Evolutionary conservation across 2,888 invertebrate species (phyloP), one percentile per base, ranked within the genome.

Genomic region (Ligdia adustata): DNA sequence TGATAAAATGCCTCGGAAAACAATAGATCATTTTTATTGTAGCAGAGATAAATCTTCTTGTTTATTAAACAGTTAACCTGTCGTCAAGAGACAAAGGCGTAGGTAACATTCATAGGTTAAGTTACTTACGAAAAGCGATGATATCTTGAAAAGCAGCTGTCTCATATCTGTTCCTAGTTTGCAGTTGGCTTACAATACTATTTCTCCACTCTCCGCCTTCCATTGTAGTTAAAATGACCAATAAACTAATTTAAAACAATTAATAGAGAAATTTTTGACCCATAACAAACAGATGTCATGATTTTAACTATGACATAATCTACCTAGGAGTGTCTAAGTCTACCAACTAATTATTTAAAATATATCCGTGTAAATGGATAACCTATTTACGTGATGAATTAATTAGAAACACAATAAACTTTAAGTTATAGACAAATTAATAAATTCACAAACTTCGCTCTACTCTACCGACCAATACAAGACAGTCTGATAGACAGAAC

Each of bases 71-170:
- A 27, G 5, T 11, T 31, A 44, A 28, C 16, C 14, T 16, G 27
- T 34, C 26, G 26, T 39, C 32, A 35, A 15, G 9, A 56, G 15
- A 60, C 66, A 70, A 70, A 69, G 63, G 22, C 22, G 22, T 22
- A 58, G 41, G 15, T 20, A 29, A 4, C 4, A 9, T 18, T 33
- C 52, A 60, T 62, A 80, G 81, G 83, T 84, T 84, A 83, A 65
- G 72, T 73, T 74, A 92, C 95, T 93, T 92, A 97, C 96, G 96
- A 82, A 95, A 94, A 60, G 92, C 83, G 65, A 97, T 94, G 54
- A 97, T 92, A 72, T 96, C 96, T 64, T 94, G 93, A 80, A 95
- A 97, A 66, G 94, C 93, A 50, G 92, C 83, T 12, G 94, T 93
- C 89, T 97, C 95, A 52, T 91, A 91, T 80, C 92, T 94, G 81